Evolutionary conservation across 2,797 vertebrate genomes (phyloP).

Genomic region (Spondyliosoma cantharus): DNA sequence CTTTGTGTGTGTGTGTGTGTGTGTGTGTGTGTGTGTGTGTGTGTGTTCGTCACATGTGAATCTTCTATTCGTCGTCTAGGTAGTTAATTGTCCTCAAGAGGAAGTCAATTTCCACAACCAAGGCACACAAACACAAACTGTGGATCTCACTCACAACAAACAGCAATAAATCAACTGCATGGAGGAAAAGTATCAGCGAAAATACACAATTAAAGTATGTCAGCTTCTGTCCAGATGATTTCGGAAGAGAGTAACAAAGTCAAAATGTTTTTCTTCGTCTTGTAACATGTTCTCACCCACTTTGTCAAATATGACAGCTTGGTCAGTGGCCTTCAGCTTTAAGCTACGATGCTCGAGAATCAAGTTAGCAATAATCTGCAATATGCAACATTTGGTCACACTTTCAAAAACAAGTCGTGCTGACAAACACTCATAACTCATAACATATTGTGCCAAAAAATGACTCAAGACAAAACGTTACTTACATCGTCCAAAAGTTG

Average conservation of each 20-base stretch:
- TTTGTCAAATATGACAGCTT: no score
- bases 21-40: neutral
- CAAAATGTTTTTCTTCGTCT: no score
- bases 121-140: slow-evolving; percentile 29
- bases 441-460: no score
- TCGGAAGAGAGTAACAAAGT: neutral
- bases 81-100: slow-evolving; percentile 30
- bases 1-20: slow-evolving; percentile 15
- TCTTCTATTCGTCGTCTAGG: slow-evolving; percentile 8
- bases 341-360: no score
- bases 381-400: no score
- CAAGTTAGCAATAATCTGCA: no score
- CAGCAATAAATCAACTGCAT: neutral
- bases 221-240: neutral
- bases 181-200: neutral
- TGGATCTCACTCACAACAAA: slow-evolving; percentile 28
- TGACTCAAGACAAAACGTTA: no score
- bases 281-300: no score
- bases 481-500: no score
- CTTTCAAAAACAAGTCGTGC: no score
- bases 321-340: no score
- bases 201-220: neutral
- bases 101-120: slow-evolving; percentile 26
- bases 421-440: no score
- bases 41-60: neutral